A percentile compares a stretch with the other conserved stretches of the same genome.
Evolutionary conservation across 1,140 invertebrate genomes (phyloP).

Genomic region (Cherax quadricarinatus): DNA sequence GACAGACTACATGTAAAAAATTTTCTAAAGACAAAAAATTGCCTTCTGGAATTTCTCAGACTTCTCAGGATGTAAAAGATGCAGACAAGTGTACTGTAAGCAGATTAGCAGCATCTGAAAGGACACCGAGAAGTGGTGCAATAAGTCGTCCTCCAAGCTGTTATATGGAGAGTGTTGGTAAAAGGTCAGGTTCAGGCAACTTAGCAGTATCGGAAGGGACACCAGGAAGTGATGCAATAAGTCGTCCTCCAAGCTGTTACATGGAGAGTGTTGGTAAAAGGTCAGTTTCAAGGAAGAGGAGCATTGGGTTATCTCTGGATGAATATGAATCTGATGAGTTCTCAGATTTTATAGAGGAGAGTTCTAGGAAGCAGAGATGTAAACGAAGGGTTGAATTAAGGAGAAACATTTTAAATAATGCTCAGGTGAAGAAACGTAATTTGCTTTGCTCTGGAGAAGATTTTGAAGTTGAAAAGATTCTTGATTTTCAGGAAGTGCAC

Average conservation of each 20-base stretch:
- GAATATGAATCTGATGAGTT: constrained; percentile 3
- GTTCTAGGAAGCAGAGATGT: not conserved
- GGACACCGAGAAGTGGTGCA: not conserved
- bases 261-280: constrained; percentile 50
- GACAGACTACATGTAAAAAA: not conserved
- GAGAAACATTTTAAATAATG: not conserved
- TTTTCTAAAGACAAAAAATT: not conserved
- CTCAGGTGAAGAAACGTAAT: not conserved
- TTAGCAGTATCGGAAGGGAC: too few species aligned
- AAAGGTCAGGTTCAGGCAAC: not conserved
- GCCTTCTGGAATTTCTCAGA: not conserved
- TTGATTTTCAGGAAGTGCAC: constrained; percentile 47
- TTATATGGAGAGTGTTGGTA: constrained; percentile 44
- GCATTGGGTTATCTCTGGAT: constrained; percentile 2
- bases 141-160: too few species aligned
- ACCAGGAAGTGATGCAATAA: not conserved
- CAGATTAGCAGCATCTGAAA: not conserved
- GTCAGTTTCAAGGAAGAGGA: not conserved
- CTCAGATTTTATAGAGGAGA: not conserved
- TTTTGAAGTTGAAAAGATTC: constrained; percentile 64
- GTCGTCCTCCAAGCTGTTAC: not conserved
- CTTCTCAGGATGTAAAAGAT: not conserved
- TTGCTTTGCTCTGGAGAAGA: constrained; percentile 3
- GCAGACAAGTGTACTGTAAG: too few species aligned
- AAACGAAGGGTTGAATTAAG: not conserved